Evolutionary conservation across 2,113 vertebrate species (phyloP).

Genomic region (Dromiciops gliroides): DNA sequence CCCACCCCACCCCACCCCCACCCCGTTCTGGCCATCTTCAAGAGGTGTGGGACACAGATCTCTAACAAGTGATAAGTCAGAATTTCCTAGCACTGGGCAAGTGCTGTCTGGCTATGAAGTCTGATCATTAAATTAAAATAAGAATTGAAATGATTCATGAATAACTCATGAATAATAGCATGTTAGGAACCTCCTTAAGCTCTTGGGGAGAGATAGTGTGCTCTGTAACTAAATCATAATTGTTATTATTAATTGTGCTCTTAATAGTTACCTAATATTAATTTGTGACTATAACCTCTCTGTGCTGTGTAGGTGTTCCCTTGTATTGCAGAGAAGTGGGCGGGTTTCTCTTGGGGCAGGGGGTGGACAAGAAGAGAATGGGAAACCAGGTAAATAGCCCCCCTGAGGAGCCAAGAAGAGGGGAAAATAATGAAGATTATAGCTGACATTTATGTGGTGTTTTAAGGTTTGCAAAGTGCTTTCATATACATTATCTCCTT

Average conservation of each 20-base stretch:
- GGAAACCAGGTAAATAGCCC: background rate
- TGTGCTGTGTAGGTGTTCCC: background rate
- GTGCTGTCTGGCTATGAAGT: conserved; percentile 50
- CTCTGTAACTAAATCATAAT: conserved; percentile 70
- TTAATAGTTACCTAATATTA: conserved; percentile 67
- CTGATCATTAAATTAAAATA: conserved; percentile 73
- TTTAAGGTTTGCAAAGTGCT: background rate
- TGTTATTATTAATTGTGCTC: conserved; percentile 76
- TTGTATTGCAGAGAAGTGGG: background rate
- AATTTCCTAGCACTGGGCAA: conserved; percentile 42
- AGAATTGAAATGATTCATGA: conserved; percentile 67
- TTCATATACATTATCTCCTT: background rate
- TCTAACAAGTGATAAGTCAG: background rate
- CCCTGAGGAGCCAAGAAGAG: background rate
- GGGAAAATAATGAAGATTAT: background rate
- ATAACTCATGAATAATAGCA: conserved; percentile 70
- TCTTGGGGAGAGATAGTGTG: conserved; percentile 61
- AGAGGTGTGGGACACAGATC: background rate
- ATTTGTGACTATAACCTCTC: conserved; percentile 44
- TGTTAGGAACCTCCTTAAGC: conserved; percentile 68
- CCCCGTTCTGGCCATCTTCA: background rate
- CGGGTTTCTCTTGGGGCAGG: background rate
- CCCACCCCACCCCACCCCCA: background rate
- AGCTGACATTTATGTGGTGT: background rate
- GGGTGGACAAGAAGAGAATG: accelerated